phyloP scores from a whole-genome alignment of 1,140 invertebrate genomes.

The Penaeus indicus region DNA sequence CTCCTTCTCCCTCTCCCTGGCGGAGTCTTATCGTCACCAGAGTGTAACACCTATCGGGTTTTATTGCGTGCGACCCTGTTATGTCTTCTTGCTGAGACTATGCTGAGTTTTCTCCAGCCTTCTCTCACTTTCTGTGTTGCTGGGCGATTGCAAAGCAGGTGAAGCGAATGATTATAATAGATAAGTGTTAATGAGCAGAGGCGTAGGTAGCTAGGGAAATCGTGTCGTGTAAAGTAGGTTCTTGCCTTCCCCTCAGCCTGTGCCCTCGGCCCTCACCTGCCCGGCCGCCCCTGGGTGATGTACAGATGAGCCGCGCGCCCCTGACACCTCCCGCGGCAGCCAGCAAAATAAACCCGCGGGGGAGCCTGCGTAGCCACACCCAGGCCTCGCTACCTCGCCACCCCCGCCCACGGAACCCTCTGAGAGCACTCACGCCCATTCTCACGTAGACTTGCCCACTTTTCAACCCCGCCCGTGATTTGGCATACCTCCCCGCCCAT shows the following conservation, averaged over 20 bases:
- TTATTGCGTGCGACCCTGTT: background rate
- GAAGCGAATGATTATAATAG: too few species aligned
- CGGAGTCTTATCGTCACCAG: background rate
- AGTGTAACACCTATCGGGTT: background rate
- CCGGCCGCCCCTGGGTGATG: constrained; percentile 20
- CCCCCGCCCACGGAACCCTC: background rate
- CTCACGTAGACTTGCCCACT: background rate
- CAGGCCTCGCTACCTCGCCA: background rate
- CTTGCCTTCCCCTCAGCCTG: too few species aligned
- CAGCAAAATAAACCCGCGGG: constrained; percentile 39
- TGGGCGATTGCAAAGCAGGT: too few species aligned
- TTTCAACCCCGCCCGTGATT: too few species aligned
- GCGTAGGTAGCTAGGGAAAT: too few species aligned
- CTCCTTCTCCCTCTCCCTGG: background rate
- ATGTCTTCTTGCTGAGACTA: too few species aligned
- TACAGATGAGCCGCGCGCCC: constrained; percentile 19
- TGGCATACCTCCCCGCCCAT: too few species aligned
- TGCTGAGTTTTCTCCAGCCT: too few species aligned
- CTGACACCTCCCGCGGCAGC: constrained; percentile 42
- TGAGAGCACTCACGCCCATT: background rate
- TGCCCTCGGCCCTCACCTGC: background rate
- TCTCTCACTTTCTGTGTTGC: too few species aligned
- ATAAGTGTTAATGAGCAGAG: too few species aligned
- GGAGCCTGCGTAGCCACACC: background rate
- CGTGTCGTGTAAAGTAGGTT: too few species aligned